A percentile compares a stretch with the other conserved stretches of the same genome.
Conservation (phyloP, 2,888 invertebrate species). For the Patella ulyssiponensis region DNA sequence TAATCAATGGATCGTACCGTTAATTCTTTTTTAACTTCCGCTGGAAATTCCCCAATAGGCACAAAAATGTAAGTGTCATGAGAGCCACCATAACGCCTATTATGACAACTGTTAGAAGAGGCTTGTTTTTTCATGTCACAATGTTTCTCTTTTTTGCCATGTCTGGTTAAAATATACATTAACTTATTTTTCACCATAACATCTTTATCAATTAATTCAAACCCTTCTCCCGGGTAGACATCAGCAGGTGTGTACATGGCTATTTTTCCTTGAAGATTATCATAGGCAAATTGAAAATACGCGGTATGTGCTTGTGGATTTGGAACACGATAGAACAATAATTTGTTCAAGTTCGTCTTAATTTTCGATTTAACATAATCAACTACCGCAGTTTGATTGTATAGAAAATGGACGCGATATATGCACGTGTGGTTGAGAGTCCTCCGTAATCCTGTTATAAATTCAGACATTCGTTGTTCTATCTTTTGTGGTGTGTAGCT, state of each 20-base stretch:
- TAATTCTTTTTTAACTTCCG: too few relatives aligned
- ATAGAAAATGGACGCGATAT: conserved; percentile 18
- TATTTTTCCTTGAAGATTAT: conserved; percentile 7
- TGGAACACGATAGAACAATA: neutral
- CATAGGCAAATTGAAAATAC: conserved; percentile 14
- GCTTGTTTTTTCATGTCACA: conserved; percentile 21
- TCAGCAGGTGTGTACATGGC: conserved; percentile 17
- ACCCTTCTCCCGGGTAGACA: conserved; percentile 22
- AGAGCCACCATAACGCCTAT: conserved; percentile 3
- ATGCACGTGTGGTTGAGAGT: conserved; percentile 19
- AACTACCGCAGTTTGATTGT: conserved; percentile 11
- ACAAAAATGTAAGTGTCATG: conserved; percentile 24
- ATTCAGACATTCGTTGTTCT: conserved; percentile 16
- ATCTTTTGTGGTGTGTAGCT: neutral
- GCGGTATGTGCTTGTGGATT: neutral
- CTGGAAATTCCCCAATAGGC: neutral
- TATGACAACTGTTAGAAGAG: neutral
- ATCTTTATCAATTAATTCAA: conserved; percentile 7
- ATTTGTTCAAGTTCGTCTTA: neutral
- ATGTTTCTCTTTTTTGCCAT: conserved; percentile 14
- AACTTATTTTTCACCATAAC: neutral
- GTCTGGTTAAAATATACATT: conserved; percentile 19
- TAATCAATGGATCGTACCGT: too few relatives aligned
- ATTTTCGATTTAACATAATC: neutral
- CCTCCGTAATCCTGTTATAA: conserved; percentile 5